Conservation (phyloP, 2,888 invertebrate species). For the Andrena marginata region DNA sequence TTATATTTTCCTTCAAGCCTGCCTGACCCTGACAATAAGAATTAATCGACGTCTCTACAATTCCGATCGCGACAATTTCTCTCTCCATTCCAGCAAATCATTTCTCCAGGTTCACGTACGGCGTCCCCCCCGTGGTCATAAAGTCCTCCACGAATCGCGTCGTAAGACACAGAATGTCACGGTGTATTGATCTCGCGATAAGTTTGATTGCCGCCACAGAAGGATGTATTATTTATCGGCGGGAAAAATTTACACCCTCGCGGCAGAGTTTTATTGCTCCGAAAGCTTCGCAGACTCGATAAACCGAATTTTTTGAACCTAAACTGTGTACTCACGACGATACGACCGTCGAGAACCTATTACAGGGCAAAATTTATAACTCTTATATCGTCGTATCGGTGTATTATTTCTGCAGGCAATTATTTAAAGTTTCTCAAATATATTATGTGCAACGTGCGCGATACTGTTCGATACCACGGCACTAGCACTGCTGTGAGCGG, state of each 20-base stretch:
- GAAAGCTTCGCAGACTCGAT: neutral
- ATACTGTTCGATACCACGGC: slow-evolving; percentile 18
- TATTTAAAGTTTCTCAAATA: slow-evolving; percentile 6
- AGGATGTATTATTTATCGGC: slow-evolving; percentile 19
- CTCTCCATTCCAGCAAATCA: slow-evolving; percentile 51
- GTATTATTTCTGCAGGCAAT: slow-evolving; percentile 4
- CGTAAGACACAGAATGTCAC: slow-evolving; percentile 43
- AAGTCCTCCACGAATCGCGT: slow-evolving; percentile 30
- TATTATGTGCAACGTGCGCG: neutral
- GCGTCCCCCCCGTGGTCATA: slow-evolving; percentile 40
- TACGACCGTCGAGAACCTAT: neutral
- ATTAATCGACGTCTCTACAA: slow-evolving; percentile 78
- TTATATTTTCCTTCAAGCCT: slow-evolving; percentile 72
- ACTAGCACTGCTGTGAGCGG: neutral
- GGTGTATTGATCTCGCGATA: slow-evolving; percentile 49
- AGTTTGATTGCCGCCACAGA: slow-evolving; percentile 36
- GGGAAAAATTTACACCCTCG: slow-evolving; percentile 20
- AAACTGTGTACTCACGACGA: neutral
- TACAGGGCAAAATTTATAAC: neutral
- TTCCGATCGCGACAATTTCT: slow-evolving; percentile 52
- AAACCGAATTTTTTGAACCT: neutral
- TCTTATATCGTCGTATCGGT: neutral
- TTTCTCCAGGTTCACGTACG: slow-evolving; percentile 39
- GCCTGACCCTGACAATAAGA: slow-evolving; percentile 79
- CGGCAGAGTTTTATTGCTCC: neutral